Conservation (phyloP, 2,888 invertebrate genomes). For the Dasysyrphus tricinctus region DNA sequence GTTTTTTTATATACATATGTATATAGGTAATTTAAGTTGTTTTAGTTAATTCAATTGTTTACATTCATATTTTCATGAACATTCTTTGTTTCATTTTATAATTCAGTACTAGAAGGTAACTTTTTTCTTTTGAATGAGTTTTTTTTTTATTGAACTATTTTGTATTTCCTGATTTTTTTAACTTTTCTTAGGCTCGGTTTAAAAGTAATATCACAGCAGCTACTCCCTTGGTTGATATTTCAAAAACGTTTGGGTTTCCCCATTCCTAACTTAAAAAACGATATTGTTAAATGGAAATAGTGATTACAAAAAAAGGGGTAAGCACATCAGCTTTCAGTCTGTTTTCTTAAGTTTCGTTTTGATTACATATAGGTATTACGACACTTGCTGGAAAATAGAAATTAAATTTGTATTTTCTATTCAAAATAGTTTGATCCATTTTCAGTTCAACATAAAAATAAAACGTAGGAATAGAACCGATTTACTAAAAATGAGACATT, state of each 20-base stretch:
- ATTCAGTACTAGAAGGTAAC: slow-evolving; percentile 31
- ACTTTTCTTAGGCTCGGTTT: slow-evolving; percentile 14
- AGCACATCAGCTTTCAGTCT: not conserved
- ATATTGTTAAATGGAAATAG: not conserved
- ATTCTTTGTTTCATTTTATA: slow-evolving; percentile 40
- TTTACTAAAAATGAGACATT: too few species aligned
- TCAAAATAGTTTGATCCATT: too few species aligned
- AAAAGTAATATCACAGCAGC: slow-evolving; percentile 18
- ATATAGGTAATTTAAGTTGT: slow-evolving; percentile 9
- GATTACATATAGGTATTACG: too few species aligned
- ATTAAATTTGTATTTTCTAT: too few species aligned
- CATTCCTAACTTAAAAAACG: not conserved
- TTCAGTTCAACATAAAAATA: too few species aligned
- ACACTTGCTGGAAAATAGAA: too few species aligned
- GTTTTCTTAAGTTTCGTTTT: not conserved
- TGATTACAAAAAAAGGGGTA: not conserved
- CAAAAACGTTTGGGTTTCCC: not conserved
- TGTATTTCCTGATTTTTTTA: slow-evolving; percentile 30
- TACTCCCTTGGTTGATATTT: slow-evolving; percentile 16
- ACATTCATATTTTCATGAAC: slow-evolving; percentile 9
- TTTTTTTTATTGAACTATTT: slow-evolving; percentile 42
- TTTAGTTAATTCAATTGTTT: slow-evolving; percentile 27
- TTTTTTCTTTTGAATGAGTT: slow-evolving; percentile 17
- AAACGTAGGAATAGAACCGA: too few species aligned
- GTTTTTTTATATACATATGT: slow-evolving; percentile 24